phyloP scores from a whole-genome alignment of 2,888 invertebrate genomes.

The Eupelmus urozonus region DNA sequence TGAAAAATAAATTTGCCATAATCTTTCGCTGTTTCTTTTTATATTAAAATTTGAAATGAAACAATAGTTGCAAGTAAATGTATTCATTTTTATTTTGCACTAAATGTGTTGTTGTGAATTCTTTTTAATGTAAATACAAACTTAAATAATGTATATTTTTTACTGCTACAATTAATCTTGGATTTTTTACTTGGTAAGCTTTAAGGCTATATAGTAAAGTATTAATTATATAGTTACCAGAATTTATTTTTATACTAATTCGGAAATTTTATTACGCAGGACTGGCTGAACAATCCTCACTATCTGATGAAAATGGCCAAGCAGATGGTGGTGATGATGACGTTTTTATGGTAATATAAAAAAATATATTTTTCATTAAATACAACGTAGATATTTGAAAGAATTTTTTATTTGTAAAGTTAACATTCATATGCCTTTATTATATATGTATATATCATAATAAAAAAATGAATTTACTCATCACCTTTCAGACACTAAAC shows the following conservation, averaged over 20 bases:
- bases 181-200: conserved; percentile 58
- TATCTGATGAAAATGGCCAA: conserved; percentile 82
- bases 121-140: background rate
- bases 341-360: conserved; percentile 90
- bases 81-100: conserved; percentile 13
- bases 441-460: background rate
- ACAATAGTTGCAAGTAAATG: too few relatives aligned
- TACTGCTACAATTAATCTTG: conserved; percentile 53
- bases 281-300: conserved; percentile 84
- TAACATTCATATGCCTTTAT: conserved; percentile 73
- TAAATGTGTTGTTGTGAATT: conserved; percentile 15
- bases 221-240: conserved; percentile 29
- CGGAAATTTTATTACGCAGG: conserved; percentile 77
- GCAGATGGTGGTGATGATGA: conserved; percentile 93
- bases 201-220: conserved; percentile 26
- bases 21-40: too few relatives aligned
- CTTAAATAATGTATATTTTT: conserved; percentile 46
- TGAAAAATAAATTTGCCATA: too few relatives aligned
- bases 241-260: too few relatives aligned
- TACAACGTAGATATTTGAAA: background rate
- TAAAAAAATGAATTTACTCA: background rate
- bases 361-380: background rate
- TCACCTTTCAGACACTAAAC: conserved; percentile 87
- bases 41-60: too few relatives aligned
- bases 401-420: conserved; percentile 16